Conservation (phyloP, 2,113 vertebrate species). For the Zosterops borbonicus region DNA sequence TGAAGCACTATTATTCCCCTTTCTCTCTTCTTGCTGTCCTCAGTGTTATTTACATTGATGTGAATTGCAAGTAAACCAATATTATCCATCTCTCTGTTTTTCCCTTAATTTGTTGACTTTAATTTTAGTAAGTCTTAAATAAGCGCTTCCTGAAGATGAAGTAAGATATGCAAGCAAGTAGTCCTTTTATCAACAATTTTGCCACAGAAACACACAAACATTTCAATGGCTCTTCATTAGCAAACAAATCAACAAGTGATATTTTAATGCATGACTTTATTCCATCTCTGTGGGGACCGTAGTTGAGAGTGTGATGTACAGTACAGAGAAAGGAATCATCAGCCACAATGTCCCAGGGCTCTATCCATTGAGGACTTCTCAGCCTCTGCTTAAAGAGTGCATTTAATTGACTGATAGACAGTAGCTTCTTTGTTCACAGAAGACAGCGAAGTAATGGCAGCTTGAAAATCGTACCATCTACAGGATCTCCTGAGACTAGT, state of each 20-base stretch:
- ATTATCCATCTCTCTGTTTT: slow-evolving; percentile 57
- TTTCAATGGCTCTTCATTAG: slow-evolving; percentile 90
- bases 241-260: slow-evolving; percentile 91
- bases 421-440: slow-evolving; percentile 88
- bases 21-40: slow-evolving; percentile 39
- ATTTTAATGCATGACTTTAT: slow-evolving; percentile 90
- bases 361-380: slow-evolving; percentile 82
- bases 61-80: slow-evolving; percentile 65
- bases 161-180: slow-evolving; percentile 75
- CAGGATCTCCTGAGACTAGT: slow-evolving; percentile 86
- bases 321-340: slow-evolving; percentile 87
- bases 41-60: slow-evolving; percentile 58
- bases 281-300: slow-evolving; percentile 80
- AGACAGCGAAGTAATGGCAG: slow-evolving; percentile 89
- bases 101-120: slow-evolving; percentile 74
- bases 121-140: slow-evolving; percentile 78
- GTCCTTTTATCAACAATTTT: slow-evolving; percentile 84
- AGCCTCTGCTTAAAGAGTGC: slow-evolving; percentile 86
- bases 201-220: slow-evolving; percentile 85
- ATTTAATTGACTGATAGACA: slow-evolving; percentile 93
- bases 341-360: slow-evolving; percentile 83
- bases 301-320: slow-evolving; percentile 87
- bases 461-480: slow-evolving; percentile 88
- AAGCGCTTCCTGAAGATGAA: slow-evolving; percentile 72
- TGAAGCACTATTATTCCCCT: slow-evolving; percentile 26